These are phyloP conservation scores for Trematomus loennbergii DNA, from an alignment of 2,113 vertebrate genomes.

Conservation along the genomic window DNA sequence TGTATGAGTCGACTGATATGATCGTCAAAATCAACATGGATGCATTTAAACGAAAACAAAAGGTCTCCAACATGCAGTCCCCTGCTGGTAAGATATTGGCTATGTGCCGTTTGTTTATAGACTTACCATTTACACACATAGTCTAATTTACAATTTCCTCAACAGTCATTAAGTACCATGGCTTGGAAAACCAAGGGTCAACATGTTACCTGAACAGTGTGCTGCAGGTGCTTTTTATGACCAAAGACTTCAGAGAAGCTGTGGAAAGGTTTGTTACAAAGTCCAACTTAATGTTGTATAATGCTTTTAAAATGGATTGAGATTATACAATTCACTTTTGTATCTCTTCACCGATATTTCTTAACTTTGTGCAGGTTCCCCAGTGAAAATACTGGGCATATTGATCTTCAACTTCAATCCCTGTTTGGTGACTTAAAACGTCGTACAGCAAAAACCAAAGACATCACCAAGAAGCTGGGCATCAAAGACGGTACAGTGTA, in stretches of 20 bases:
- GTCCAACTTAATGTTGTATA: rapidly evolving
- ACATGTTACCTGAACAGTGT: constrained; percentile 81
- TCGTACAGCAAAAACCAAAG: rapidly evolving
- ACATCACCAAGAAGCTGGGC: too few species aligned
- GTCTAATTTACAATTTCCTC: background rate
- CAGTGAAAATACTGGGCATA: too few species aligned
- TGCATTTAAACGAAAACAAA: too few species aligned
- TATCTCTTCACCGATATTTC: background rate
- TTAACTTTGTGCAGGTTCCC: constrained; percentile 6
- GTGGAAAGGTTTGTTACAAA: constrained; percentile 56
- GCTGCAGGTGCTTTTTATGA: constrained; percentile 78
- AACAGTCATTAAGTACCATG: constrained; percentile 17
- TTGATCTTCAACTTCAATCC: constrained; percentile 41
- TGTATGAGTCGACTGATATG: too few species aligned
- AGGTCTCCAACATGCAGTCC: rapidly evolving
- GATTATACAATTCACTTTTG: background rate
- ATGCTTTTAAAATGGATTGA: background rate
- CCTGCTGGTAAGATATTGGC: constrained; percentile 1
- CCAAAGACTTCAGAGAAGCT: constrained; percentile 66
- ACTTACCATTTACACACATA: background rate
- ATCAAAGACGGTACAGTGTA: constrained; percentile 62
- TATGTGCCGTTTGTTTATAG: background rate
- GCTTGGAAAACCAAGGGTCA: constrained; percentile 65
- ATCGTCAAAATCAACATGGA: too few species aligned
- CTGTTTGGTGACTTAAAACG: constrained; percentile 67